Evolutionary conservation across 2,888 invertebrate species (phyloP).

Genomic region (Drosophila setosimentum): DNA sequence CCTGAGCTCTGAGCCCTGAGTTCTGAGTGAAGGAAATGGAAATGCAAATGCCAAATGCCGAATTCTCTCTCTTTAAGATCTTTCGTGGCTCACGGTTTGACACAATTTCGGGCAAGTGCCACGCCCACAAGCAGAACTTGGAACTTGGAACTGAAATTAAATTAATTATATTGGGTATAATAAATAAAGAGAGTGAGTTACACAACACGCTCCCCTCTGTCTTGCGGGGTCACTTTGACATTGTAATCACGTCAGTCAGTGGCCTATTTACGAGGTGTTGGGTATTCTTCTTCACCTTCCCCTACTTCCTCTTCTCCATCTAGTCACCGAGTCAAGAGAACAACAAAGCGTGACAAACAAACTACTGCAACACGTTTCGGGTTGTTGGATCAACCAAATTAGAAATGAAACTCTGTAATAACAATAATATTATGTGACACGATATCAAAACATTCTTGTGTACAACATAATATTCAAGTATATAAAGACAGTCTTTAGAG

Average conservation of each 20-base stretch:
- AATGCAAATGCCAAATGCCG: conserved; percentile 65
- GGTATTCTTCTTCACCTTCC: conserved; percentile 7
- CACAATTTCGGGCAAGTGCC: conserved; percentile 57
- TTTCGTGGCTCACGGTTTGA: conserved; percentile 69
- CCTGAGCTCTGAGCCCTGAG: conserved; percentile 23
- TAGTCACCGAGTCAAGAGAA: conserved; percentile 15
- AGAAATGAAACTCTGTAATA: conserved; percentile 25
- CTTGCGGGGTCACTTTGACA: conserved; percentile 57
- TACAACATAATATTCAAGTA: not conserved
- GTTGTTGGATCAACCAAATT: conserved; percentile 33
- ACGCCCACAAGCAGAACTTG: conserved; percentile 45
- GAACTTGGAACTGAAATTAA: conserved; percentile 59
- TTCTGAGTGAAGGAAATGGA: conserved; percentile 53
- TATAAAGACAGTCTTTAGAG: not conserved
- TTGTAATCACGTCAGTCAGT: conserved; percentile 72
- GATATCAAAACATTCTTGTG: conserved; percentile 8
- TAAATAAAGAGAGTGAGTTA: conserved; percentile 70
- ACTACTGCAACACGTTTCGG: conserved; percentile 12
- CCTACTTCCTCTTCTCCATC: not conserved
- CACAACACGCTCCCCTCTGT: conserved; percentile 42
- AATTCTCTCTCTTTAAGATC: conserved; percentile 55
- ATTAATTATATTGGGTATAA: conserved; percentile 71
- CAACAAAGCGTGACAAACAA: conserved; percentile 58
- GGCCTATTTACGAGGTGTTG: conserved; percentile 67
- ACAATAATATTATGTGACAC: conserved; percentile 16